Evolutionary conservation across 2,888 invertebrate species (phyloP).

Genomic region (Volucella zonaria): DNA sequence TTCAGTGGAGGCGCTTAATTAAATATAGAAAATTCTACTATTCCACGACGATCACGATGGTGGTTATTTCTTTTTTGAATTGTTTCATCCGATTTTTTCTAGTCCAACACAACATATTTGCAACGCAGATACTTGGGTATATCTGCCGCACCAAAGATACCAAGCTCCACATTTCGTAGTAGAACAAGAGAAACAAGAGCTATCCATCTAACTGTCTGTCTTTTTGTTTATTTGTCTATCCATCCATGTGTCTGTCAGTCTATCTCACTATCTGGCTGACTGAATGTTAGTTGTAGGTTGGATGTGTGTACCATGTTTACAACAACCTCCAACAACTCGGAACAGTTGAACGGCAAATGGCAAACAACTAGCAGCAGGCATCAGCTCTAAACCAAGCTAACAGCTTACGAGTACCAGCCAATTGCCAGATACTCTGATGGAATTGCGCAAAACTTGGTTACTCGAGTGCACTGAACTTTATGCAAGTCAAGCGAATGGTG

Average conservation of each 20-base stretch:
- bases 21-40: constrained; percentile 68
- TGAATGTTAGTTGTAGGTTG: constrained; percentile 8
- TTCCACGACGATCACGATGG: constrained; percentile 54
- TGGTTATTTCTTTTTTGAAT: constrained; percentile 11
- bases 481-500: constrained; percentile 63
- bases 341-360: constrained; percentile 11
- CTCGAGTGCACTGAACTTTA: constrained; percentile 71
- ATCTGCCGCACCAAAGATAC: constrained; percentile 9
- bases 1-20: constrained; percentile 42
- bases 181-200: constrained; percentile 56
- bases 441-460: constrained; percentile 73
- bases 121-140: constrained; percentile 10
- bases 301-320: constrained; percentile 47
- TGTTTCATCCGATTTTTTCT: neutral
- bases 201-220: constrained; percentile 52
- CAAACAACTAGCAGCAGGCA: no score
- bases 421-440: constrained; percentile 36
- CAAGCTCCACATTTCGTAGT: constrained; percentile 56
- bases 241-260: constrained; percentile 2
- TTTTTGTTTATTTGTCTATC: no score
- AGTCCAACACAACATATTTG: constrained; percentile 52
- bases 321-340: constrained; percentile 43
- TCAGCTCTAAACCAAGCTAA: neutral
- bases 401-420: neutral
- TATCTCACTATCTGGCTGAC: constrained; percentile 5